Base-by-base conservation (phyloP, 2,113 vertebrate genomes). In the Phylloscopus trochiloides region DNA sequence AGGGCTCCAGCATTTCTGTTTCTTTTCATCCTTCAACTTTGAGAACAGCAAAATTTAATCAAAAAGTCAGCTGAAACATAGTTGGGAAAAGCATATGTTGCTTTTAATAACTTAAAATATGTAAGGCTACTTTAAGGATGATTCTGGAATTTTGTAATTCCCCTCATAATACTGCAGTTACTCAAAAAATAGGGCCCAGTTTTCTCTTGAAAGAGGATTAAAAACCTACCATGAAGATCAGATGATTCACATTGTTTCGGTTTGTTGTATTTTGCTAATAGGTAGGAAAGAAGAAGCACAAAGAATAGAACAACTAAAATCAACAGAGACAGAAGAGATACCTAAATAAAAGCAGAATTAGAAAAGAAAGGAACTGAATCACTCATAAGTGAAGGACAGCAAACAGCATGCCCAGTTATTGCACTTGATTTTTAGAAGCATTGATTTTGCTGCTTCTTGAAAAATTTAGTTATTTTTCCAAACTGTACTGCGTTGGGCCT, bases 331-430 rank as follows among this genome's bases (percentile, higher is more conserved):
- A 76, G 54, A 74, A 91, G 61, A 91, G 55, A 81, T 45, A 78
- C 14, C 78, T 65, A 87, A 68, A 91, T 72, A 88, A 67, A 86
- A 61, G 24, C 29, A 73, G 61, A 86, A 72, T 42, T 65, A 51
- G 75, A 78, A 90, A 43, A 90, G 32, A 96, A 94, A 82, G 36
- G 14, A 91, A 93, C 12, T n/a, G 71, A 70, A 95, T 78, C 48
- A 77, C 66, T 89, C 50, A 17, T 58, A 85, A 83, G 20, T 26
- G 50, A 87, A 92, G 78, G 43, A 54, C 74, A 92, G 42, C 24
- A 91, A 70, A 90, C 8, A 90, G 32, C 29, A 82, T 8, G 31
- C 31, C 38, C 48, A 74, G 47, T 78, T 95, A 75, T 17, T 86
- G 38, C 50, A 67, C 17, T 51, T 11, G 29, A 63, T 74, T 90